phyloP scores from a whole-genome alignment of 64 coral and sea anemone genomes.

The Porites lutea region DNA sequence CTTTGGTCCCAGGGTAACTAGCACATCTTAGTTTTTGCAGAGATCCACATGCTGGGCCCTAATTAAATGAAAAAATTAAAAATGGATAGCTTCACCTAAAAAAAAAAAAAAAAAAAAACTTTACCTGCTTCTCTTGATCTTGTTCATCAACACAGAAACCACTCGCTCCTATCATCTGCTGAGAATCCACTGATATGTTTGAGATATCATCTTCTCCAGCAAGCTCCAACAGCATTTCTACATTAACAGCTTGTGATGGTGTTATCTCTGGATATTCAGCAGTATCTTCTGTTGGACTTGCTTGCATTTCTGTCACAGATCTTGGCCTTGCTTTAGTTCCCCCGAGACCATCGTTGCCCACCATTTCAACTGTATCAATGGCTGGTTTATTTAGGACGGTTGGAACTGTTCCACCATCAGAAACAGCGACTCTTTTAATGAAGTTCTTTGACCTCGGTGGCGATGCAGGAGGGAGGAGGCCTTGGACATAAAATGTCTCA shows the following conservation, averaged over 20 bases:
- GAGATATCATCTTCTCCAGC: conserved; percentile 25
- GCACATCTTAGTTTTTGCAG: too few species aligned
- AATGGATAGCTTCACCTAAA: too few species aligned
- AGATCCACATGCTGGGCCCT: too few species aligned
- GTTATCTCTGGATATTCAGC: conserved; percentile 21
- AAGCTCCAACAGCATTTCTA: conserved; percentile 83
- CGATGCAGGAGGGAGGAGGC: conserved; percentile 64
- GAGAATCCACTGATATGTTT: conserved; percentile 8
- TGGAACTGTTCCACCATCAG: neutral
- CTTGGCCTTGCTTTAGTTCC: neutral
- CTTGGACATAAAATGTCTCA: conserved; percentile 72
- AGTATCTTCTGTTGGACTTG: neutral
- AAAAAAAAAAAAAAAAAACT: too few species aligned
- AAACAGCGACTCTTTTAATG: neutral
- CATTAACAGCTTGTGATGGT: conserved; percentile 80
- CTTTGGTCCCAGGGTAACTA: too few species aligned
- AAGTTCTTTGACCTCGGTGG: conserved; percentile 2
- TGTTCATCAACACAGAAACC: conserved; percentile 31
- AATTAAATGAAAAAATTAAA: too few species aligned
- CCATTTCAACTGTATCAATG: neutral
- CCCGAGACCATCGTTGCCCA: neutral
- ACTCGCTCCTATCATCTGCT: conserved; percentile 3
- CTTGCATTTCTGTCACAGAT: neutral
- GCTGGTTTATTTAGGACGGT: neutral
- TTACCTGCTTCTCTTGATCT: neutral